Evolutionary conservation across 23 tunicate species (phyloP).

Genomic region (Clavelina lepadiformis): DNA sequence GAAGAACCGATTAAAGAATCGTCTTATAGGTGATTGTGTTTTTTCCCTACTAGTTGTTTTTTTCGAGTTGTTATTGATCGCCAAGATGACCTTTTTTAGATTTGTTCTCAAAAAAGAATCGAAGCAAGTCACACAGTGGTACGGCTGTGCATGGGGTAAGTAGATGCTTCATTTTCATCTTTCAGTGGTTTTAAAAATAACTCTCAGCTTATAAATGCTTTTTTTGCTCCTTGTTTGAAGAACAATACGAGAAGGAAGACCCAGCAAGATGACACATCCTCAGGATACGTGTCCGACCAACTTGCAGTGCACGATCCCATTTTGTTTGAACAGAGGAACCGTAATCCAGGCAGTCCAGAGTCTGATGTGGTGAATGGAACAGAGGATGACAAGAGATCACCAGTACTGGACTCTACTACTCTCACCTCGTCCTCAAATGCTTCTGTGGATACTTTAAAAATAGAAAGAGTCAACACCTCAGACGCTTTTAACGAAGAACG

Average conservation of each 20-base stretch:
- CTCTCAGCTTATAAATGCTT: no score
- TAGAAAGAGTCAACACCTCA: no score
- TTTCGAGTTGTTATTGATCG: no score
- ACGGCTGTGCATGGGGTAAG: no score
- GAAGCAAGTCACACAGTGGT: constrained; percentile 52
- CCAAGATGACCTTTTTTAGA: constrained; percentile 10
- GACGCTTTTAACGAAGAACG: neutral
- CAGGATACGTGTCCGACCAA: constrained; percentile 49
- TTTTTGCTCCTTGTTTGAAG: no score
- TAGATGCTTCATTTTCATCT: no score
- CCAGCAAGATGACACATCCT: constrained; percentile 23
- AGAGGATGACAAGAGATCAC: neutral
- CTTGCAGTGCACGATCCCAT: neutral
- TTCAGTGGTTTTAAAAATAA: no score
- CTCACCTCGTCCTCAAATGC: constrained; percentile 16
- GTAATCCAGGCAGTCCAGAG: no score
- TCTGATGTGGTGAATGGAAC: neutral
- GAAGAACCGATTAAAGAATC: no score
- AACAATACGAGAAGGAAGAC: constrained; percentile 16
- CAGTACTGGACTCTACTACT: constrained; percentile 15
- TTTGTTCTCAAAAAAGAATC: constrained; percentile 11
- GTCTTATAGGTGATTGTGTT: no score
- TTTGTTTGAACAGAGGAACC: neutral
- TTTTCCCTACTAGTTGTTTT: no score
- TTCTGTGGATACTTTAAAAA: constrained; percentile 26